Percentiles rank a stretch among this genome's conserved stretches.
Evolutionary conservation across 1,140 invertebrate genomes (phyloP).

Genomic region (Musca domestica): DNA sequence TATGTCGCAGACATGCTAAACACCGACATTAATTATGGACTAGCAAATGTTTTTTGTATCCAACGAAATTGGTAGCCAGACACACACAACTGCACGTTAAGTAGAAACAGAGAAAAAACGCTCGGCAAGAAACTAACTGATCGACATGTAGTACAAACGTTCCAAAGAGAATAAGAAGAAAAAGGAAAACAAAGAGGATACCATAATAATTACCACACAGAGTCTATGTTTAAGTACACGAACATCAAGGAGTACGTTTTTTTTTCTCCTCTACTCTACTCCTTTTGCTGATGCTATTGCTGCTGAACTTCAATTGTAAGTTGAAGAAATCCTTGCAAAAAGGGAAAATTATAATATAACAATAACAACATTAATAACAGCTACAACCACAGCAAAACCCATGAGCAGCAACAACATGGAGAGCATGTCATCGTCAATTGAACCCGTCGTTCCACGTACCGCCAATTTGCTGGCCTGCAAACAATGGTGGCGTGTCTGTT

Average conservation of each 20-base stretch:
- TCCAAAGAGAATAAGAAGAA: neutral
- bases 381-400: conserved; percentile 40
- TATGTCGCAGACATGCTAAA: conserved; percentile 2
- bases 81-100: too few relatives aligned
- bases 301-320: conserved; percentile 15
- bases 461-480: conserved; percentile 77
- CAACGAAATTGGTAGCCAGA: too few relatives aligned
- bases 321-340: conserved; percentile 9
- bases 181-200: conserved; percentile 1
- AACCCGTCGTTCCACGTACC: conserved; percentile 54
- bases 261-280: too few relatives aligned
- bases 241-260: neutral
- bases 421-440: conserved; percentile 34
- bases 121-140: too few relatives aligned
- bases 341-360: conserved; percentile 20
- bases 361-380: conserved; percentile 25
- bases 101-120: too few relatives aligned
- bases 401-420: conserved; percentile 27
- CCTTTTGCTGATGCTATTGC: too few relatives aligned
- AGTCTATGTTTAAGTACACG: conserved; percentile 6
- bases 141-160: too few relatives aligned
- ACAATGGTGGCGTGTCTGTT: conserved; percentile 85
- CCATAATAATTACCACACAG: conserved; percentile 15
- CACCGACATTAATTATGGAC: conserved; percentile 14
- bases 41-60: neutral